phyloP scores from a whole-genome alignment of 2,888 invertebrate species.

The Parnassius mnemosyne region DNA sequence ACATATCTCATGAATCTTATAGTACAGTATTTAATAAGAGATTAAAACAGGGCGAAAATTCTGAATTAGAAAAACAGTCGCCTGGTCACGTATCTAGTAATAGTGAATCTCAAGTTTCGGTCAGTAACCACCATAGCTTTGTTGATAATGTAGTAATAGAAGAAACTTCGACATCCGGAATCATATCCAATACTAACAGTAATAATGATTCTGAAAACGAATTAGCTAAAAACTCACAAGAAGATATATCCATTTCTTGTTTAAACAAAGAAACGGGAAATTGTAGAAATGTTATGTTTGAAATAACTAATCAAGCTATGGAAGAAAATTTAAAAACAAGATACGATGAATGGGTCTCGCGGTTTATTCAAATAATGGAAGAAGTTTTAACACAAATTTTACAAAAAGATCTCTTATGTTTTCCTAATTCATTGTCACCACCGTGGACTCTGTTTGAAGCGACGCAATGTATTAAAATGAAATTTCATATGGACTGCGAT shows the following conservation, averaged over 20 bases:
- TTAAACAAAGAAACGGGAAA: conserved; percentile 19
- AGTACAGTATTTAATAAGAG: neutral
- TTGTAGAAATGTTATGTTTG: conserved; percentile 46
- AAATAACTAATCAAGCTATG: conserved; percentile 49
- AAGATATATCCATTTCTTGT: neutral
- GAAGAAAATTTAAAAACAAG: conserved; percentile 50
- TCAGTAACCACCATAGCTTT: neutral
- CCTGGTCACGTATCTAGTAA: neutral
- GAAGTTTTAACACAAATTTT: conserved; percentile 57
- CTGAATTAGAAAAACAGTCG: neutral
- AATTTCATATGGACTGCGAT: conserved; percentile 40
- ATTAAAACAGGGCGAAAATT: neutral
- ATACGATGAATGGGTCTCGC: conserved; percentile 63
- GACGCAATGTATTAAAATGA: conserved; percentile 51
- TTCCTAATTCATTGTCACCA: conserved; percentile 43
- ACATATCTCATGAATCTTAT: neutral
- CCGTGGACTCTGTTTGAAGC: conserved; percentile 65
- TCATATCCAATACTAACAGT: conserved; percentile 6
- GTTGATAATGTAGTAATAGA: neutral
- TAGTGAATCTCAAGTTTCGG: too few relatives aligned
- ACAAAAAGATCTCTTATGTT: conserved; percentile 42
- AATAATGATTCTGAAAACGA: conserved; percentile 34
- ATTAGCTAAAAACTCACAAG: conserved; percentile 16
- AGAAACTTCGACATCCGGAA: conserved; percentile 7
- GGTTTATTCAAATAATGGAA: conserved; percentile 69